Evolutionary conservation across 2,888 invertebrate genomes (phyloP).

Genomic region (Gisinianus flammeolus): DNA sequence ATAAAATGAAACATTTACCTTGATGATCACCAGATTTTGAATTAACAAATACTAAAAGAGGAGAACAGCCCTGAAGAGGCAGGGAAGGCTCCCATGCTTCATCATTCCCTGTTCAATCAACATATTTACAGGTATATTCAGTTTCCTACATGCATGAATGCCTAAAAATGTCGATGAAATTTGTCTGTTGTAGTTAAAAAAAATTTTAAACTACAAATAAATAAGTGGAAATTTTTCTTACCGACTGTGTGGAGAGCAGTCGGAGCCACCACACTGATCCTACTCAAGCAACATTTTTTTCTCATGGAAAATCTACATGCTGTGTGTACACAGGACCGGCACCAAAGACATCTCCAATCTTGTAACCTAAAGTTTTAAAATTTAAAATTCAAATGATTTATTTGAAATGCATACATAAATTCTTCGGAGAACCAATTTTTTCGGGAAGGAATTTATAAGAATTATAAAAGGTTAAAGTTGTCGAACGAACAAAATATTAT

Average conservation of each 20-base stretch:
- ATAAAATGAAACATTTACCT: too few species aligned
- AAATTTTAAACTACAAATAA: not conserved
- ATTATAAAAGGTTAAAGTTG: too few species aligned
- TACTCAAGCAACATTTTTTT: slow-evolving; percentile 83
- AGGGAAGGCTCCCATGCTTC: slow-evolving; percentile 90
- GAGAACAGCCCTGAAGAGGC: slow-evolving; percentile 70
- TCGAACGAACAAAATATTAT: too few species aligned
- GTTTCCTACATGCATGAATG: not conserved
- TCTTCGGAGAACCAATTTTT: too few species aligned
- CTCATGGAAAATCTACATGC: slow-evolving; percentile 82
- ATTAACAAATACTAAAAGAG: slow-evolving; percentile 95
- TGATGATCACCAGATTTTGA: slow-evolving; percentile 98
- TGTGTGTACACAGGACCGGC: slow-evolving; percentile 89
- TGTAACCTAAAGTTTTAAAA: slow-evolving; percentile 74
- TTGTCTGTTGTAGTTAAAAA: not conserved
- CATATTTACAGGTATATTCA: not conserved
- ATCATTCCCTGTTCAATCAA: slow-evolving; percentile 70
- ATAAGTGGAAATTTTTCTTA: slow-evolving; percentile 59
- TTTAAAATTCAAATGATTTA: too few species aligned
- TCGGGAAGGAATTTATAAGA: too few species aligned
- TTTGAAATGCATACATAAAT: too few species aligned
- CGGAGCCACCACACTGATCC: slow-evolving; percentile 93
- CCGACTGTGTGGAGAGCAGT: slow-evolving; percentile 87
- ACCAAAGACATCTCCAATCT: slow-evolving; percentile 98
- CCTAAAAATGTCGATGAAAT: too few species aligned